Percentiles rank a stretch among this genome's conserved stretches.
These are phyloP conservation scores for Idaea dimidiata DNA, from an alignment of 2,888 invertebrate genomes.

Conservation along the genomic window DNA sequence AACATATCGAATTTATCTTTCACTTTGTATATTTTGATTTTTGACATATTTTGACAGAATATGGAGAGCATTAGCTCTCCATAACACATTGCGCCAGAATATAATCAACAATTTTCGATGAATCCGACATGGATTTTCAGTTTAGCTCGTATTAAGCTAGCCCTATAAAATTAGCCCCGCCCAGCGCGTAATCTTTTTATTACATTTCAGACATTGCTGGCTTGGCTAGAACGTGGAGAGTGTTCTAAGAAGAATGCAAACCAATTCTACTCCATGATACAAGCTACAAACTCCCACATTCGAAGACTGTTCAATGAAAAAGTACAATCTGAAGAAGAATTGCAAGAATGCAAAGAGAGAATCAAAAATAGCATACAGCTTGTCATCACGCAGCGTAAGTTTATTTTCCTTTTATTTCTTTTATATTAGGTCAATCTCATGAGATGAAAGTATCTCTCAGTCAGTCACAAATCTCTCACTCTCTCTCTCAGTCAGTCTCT, in stretches of 20 bases:
- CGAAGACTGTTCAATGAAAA: conserved; percentile 92
- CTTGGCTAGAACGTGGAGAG: conserved; percentile 97
- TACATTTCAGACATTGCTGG: conserved; percentile 85
- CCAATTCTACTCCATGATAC: conserved; percentile 97
- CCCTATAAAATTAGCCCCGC: no score
- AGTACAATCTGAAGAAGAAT: conserved; percentile 91
- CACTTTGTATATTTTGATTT: no score
- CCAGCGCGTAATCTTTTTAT: conserved; percentile 9
- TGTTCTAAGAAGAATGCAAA: conserved; percentile 95
- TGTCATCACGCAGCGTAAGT: conserved; percentile 96
- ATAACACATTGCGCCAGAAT: no score
- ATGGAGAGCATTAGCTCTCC: no score
- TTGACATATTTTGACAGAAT: no score
- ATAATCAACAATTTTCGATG: no score
- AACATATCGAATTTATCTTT: no score
- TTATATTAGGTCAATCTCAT: conserved; percentile 1
- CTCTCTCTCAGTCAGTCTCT: conserved; percentile 18
- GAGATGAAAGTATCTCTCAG: conserved; percentile 8
- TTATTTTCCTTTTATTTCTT: conserved; percentile 13
- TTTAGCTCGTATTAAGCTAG: no score
- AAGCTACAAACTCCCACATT: conserved; percentile 96
- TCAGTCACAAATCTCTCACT: conserved; percentile 17
- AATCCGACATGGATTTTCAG: no score
- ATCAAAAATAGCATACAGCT: conserved; percentile 92
- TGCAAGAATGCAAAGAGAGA: conserved; percentile 90